Evolutionary conservation across 2,888 invertebrate species (phyloP).

Genomic region (Esperia sulphurella): DNA sequence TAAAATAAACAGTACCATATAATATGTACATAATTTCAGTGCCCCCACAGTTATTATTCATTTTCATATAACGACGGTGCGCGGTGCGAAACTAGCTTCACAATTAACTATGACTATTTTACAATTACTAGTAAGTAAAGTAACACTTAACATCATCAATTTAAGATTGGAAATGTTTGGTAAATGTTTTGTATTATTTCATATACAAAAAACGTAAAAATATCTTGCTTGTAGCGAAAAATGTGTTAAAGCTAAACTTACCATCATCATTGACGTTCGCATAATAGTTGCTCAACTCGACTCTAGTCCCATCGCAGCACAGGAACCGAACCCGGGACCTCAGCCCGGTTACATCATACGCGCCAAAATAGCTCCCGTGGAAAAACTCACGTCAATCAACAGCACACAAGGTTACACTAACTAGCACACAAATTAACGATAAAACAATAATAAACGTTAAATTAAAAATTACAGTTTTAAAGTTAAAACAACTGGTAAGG

Average conservation of each 20-base stretch:
- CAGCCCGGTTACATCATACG: conserved; percentile 64
- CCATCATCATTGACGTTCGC: conserved; percentile 76
- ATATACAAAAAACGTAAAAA: neutral
- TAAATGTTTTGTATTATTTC: too few relatives aligned
- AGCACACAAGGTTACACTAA: conserved; percentile 68
- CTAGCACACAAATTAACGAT: conserved; percentile 37
- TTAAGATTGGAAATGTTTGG: too few relatives aligned
- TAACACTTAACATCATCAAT: too few relatives aligned
- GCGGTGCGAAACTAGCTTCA: too few relatives aligned
- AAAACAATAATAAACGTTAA: conserved; percentile 25
- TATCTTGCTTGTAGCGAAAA: neutral
- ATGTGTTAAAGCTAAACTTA: conserved; percentile 29
- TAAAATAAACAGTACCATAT: too few relatives aligned
- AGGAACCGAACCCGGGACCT: conserved; percentile 61
- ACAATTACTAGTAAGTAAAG: too few relatives aligned
- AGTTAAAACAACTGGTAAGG: neutral
- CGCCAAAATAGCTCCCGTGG: conserved; percentile 64
- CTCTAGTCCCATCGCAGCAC: conserved; percentile 39
- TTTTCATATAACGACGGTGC: too few relatives aligned
- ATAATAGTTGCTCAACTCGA: conserved; percentile 43
- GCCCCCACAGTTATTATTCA: too few relatives aligned
- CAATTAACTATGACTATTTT: too few relatives aligned
- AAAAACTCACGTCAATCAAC: conserved; percentile 64
- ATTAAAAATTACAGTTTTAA: conserved; percentile 14
- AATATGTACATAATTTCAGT: too few relatives aligned